These are phyloP conservation scores for Octodon degus DNA, from an alignment of 2,113 vertebrate genomes.

Conservation along the genomic window DNA sequence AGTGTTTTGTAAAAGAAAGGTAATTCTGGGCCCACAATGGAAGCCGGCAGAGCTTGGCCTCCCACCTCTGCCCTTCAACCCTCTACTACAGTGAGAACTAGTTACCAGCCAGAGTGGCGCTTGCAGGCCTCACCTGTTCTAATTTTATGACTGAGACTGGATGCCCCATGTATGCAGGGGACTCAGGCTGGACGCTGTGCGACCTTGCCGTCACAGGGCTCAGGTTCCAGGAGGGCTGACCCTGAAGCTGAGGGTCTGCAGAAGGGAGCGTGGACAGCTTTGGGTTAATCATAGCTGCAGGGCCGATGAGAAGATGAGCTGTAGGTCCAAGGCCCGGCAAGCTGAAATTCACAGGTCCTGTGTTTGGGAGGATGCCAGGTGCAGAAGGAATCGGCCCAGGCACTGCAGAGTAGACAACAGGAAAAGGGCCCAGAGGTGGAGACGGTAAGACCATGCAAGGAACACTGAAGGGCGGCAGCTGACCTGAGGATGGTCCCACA, in stretches of 20 bases:
- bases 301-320: slow-evolving; percentile 87
- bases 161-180: slow-evolving; percentile 80
- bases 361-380: slow-evolving; percentile 74
- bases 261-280: slow-evolving; percentile 59
- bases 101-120: rapidly evolving
- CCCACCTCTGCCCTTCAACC: background rate
- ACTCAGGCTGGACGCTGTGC: slow-evolving; percentile 79
- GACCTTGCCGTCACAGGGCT: slow-evolving; percentile 82
- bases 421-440: slow-evolving; percentile 87
- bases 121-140: slow-evolving; percentile 85
- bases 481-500: slow-evolving; percentile 80
- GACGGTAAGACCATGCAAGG: slow-evolving; percentile 93
- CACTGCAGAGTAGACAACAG: slow-evolving; percentile 87
- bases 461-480: slow-evolving; percentile 87
- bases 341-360: slow-evolving; percentile 84
- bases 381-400: slow-evolving; percentile 67
- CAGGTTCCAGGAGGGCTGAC: slow-evolving; percentile 68
- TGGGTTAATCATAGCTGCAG: slow-evolving; percentile 79
- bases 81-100: background rate
- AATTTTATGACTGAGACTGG: slow-evolving; percentile 78
- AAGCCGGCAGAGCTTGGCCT: background rate
- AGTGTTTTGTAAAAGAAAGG: background rate
- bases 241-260: slow-evolving; percentile 74
- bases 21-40: background rate
- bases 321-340: slow-evolving; percentile 86